Conservation (phyloP, 2,797 vertebrate species). For the Lycodopsis pacificus region DNA sequence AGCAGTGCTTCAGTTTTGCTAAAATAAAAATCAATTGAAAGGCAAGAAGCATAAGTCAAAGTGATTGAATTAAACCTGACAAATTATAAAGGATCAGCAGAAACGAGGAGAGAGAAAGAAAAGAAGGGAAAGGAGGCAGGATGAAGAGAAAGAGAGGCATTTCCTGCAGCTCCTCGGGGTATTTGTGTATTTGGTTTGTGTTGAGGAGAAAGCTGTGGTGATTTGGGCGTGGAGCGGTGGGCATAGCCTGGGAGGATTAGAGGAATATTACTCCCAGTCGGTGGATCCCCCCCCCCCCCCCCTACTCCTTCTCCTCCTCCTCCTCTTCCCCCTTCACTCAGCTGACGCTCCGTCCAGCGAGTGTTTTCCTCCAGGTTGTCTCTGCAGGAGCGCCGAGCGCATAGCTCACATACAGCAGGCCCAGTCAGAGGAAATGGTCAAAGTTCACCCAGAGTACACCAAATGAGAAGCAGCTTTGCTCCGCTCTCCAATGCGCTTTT, state of each 20-base stretch:
- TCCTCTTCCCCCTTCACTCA: constrained; percentile 36
- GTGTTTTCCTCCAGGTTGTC: constrained; percentile 77
- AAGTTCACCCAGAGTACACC: constrained; percentile 93
- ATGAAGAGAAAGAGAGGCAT: constrained; percentile 17
- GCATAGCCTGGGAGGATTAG: constrained; percentile 87
- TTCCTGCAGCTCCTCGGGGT: constrained; percentile 54
- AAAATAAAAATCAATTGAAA: constrained; percentile 31
- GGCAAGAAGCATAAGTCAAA: background rate
- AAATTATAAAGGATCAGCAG: constrained; percentile 24
- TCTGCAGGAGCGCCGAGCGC: constrained; percentile 82
- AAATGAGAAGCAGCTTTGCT: constrained; percentile 91
- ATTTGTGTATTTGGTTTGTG: constrained; percentile 81
- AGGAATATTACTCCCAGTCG: constrained; percentile 73
- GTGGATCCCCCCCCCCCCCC: constrained; percentile 25
- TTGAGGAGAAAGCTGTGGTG: constrained; percentile 77
- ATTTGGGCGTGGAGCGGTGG: constrained; percentile 53
- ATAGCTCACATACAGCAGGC: constrained; percentile 85
- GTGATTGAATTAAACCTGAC: constrained; percentile 36
- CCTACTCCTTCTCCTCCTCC: constrained; percentile 24
- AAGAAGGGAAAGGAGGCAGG: background rate
- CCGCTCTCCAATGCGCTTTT: constrained; percentile 67
- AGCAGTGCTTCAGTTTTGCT: constrained; percentile 15
- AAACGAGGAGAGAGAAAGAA: background rate
- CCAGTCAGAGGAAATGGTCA: constrained; percentile 91
- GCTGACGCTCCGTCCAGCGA: constrained; percentile 64